phyloP scores from a whole-genome alignment of 2,113 vertebrate genomes.

The Chionodraco myersi region DNA sequence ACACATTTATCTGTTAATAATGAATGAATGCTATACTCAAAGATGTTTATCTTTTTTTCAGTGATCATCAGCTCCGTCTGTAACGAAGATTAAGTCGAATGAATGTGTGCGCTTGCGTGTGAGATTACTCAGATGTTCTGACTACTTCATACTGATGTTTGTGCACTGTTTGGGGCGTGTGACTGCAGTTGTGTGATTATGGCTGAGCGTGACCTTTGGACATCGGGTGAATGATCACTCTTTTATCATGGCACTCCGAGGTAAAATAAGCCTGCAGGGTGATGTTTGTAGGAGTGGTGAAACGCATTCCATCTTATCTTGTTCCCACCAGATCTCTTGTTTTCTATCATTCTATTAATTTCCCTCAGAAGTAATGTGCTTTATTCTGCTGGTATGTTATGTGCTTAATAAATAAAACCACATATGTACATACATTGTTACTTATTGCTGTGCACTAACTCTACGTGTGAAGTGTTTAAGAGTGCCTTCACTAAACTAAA shows the following conservation, averaged over 20 bases:
- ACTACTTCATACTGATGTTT: slow-evolving; percentile 24
- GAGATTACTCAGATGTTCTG: neutral
- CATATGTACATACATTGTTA: slow-evolving; percentile 7
- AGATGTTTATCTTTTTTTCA: slow-evolving; percentile 78
- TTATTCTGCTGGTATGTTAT: neutral
- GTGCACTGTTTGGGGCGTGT: slow-evolving; percentile 14
- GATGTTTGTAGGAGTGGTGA: neutral
- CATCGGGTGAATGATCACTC: neutral
- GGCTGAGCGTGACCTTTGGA: neutral
- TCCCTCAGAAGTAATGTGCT: neutral
- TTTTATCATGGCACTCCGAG: neutral
- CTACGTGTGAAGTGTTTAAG: neutral
- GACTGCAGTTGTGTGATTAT: neutral
- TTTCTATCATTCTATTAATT: slow-evolving; percentile 42
- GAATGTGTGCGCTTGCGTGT: neutral
- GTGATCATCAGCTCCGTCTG: slow-evolving; percentile 89
- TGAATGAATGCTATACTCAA: neutral
- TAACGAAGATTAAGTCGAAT: slow-evolving; percentile 94
- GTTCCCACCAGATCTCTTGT: slow-evolving; percentile 1
- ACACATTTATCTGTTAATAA: neutral
- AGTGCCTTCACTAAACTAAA: neutral
- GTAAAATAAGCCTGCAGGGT: neutral
- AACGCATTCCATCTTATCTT: slow-evolving; percentile 34
- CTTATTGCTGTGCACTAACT: slow-evolving; percentile 2
- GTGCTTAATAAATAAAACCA: slow-evolving; percentile 3